Conservation (phyloP, 2,113 vertebrate species). For the Pluvialis apricaria region DNA sequence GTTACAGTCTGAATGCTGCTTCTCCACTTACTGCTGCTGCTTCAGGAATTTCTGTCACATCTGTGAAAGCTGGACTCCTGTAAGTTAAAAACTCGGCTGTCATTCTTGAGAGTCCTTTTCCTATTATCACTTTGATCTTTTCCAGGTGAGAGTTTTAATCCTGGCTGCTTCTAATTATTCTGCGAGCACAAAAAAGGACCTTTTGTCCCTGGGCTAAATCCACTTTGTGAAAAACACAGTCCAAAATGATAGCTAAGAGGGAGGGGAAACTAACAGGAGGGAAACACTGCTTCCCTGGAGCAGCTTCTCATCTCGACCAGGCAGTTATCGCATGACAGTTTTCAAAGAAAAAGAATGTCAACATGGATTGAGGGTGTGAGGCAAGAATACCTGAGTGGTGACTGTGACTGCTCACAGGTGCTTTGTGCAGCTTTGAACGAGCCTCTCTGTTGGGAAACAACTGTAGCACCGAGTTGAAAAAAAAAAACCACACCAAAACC, state of each 20-base stretch:
- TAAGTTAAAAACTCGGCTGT: neutral
- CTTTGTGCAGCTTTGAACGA: neutral
- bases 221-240: neutral
- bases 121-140: neutral
- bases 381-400: neutral
- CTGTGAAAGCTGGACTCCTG: neutral
- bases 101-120: neutral
- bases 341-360: neutral
- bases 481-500: neutral
- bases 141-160: neutral
- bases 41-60: neutral
- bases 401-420: neutral
- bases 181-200: neutral
- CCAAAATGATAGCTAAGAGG: neutral
- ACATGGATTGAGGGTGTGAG: neutral
- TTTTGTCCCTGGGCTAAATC: neutral
- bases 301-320: neutral
- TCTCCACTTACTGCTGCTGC: neutral
- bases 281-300: fast-evolving
- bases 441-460: neutral
- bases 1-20: neutral
- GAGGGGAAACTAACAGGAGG: neutral
- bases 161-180: neutral
- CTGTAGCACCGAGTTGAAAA: neutral
- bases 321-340: neutral